Conservation (phyloP, 1,140 invertebrate genomes). For the Papilio polyxenes region DNA sequence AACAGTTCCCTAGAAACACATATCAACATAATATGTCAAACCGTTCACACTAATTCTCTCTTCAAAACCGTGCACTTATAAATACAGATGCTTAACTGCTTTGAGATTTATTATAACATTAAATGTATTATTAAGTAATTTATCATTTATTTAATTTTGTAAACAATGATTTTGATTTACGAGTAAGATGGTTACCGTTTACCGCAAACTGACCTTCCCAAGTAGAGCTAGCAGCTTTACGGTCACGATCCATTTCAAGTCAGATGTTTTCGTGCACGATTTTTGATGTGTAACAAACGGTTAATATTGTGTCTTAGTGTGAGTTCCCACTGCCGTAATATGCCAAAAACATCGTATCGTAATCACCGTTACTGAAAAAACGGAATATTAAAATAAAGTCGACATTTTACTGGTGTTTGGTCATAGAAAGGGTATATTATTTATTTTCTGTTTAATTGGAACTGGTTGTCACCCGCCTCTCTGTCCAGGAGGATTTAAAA, state of each 20-base stretch:
- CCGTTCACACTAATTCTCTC: too few species aligned
- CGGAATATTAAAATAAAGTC: too few species aligned
- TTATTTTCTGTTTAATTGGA: too few species aligned
- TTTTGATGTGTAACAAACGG: background rate
- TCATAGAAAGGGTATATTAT: too few species aligned
- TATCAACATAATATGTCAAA: too few species aligned
- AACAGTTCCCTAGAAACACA: too few species aligned
- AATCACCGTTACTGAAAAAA: background rate
- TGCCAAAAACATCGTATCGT: background rate
- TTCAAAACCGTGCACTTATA: too few species aligned
- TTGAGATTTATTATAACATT: background rate
- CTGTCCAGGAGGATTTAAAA: too few species aligned
- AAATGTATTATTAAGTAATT: background rate
- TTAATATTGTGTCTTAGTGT: background rate
- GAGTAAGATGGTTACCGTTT: background rate
- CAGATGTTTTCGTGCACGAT: conserved; percentile 23
- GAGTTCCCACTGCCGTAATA: background rate
- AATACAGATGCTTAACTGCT: background rate
- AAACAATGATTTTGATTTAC: conserved; percentile 10
- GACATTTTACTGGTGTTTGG: too few species aligned
- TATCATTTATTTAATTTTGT: background rate
- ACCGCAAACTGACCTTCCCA: conserved; percentile 32
- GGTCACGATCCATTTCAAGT: conserved; percentile 26
- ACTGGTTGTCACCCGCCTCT: too few species aligned
- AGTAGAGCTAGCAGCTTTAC: background rate